These are phyloP conservation scores for Hippocampus comes DNA, from an alignment of 2,113 vertebrate genomes.

Conservation along the genomic window DNA sequence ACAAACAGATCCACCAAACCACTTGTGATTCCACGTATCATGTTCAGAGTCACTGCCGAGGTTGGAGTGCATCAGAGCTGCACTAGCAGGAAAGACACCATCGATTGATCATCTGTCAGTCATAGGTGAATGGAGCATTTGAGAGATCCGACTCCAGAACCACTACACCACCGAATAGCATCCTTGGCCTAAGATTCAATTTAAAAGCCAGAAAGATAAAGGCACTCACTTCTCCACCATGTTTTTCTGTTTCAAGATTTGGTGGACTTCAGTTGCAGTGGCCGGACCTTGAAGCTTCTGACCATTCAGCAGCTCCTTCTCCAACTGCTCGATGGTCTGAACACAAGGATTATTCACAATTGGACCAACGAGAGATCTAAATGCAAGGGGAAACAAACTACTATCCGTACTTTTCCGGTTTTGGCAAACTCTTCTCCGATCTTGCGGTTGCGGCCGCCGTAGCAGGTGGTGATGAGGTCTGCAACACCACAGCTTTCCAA, in stretches of 20 bases:
- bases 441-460: constrained; percentile 89
- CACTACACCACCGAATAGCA: too few species aligned
- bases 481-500: constrained; percentile 95
- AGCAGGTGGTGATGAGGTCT: constrained; percentile 97
- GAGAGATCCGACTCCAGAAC: neutral
- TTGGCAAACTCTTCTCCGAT: constrained; percentile 88
- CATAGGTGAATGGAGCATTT: neutral
- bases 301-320: constrained; percentile 93
- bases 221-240: constrained; percentile 83
- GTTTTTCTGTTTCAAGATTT: constrained; percentile 84
- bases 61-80: too few species aligned
- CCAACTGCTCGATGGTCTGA: constrained; percentile 90
- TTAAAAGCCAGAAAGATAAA: neutral
- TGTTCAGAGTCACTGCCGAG: too few species aligned
- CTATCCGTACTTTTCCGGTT: constrained; percentile 82
- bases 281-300: constrained; percentile 98
- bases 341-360: constrained; percentile 14
- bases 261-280: constrained; percentile 85
- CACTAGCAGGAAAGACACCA: too few species aligned
- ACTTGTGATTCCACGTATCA: too few species aligned
- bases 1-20: too few species aligned
- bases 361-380: neutral
- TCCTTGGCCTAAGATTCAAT: neutral
- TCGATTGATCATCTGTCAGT: too few species aligned
- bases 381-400: neutral